phyloP scores from a whole-genome alignment of 2,113 vertebrate species.

The Corythornis madagascariensis region DNA sequence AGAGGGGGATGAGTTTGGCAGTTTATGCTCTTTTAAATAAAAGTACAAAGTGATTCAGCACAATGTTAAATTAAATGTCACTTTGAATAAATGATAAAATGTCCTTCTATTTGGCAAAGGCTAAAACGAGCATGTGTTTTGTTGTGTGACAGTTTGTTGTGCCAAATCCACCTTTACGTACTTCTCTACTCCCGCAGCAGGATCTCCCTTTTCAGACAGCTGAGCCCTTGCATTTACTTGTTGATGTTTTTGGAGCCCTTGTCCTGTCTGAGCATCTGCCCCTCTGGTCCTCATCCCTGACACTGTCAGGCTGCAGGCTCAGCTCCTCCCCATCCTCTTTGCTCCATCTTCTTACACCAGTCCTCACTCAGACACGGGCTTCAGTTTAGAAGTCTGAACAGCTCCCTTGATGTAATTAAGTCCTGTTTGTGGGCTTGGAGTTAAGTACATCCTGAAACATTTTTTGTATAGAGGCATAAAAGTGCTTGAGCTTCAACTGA shows the following conservation, averaged over 20 bases:
- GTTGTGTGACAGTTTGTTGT: background rate
- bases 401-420: background rate
- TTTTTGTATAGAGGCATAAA: background rate
- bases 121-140: background rate
- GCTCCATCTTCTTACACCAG: background rate
- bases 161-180: background rate
- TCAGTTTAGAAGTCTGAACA: rapidly evolving
- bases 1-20: background rate
- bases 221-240: background rate
- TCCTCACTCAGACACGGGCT: rapidly evolving
- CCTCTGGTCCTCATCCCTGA: background rate
- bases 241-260: background rate
- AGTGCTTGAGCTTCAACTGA: rapidly evolving
- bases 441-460: background rate
- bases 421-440: background rate
- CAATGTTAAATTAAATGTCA: background rate
- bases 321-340: background rate
- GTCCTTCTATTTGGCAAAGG: background rate
- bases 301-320: background rate
- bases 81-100: background rate
- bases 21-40: background rate
- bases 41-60: background rate
- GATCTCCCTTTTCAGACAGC: background rate
- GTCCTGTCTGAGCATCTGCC: background rate
- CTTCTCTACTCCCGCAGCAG: background rate